A percentile compares a stretch with the other conserved stretches of the same genome.
Conservation (phyloP, 2,888 invertebrate species). For the Lochmaea capreae region DNA sequence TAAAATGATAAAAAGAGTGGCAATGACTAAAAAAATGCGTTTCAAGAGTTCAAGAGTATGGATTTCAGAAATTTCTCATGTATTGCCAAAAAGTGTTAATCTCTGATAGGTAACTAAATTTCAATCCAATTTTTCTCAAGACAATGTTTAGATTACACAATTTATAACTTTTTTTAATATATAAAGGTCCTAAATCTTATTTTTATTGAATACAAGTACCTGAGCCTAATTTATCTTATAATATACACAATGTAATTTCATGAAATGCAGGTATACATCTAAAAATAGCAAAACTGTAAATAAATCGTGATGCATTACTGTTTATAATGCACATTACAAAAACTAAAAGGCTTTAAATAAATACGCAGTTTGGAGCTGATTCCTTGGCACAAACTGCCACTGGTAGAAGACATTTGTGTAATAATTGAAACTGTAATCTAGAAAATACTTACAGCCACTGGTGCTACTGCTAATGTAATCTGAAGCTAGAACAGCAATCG, state of each 20-base stretch:
- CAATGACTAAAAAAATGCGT: too few relatives aligned
- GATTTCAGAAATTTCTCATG: too few relatives aligned
- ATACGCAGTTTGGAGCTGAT: not conserved
- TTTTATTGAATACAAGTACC: not conserved
- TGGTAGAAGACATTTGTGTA: constrained; percentile 19
- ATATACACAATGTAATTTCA: not conserved
- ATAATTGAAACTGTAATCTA: constrained; percentile 16
- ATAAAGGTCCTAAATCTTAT: too few relatives aligned
- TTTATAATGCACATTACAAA: not conserved
- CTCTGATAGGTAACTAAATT: too few relatives aligned
- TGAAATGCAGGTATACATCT: not conserved
- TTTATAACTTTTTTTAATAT: too few relatives aligned
- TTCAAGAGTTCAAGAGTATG: too few relatives aligned
- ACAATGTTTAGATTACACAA: too few relatives aligned
- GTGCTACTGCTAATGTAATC: constrained; percentile 85
- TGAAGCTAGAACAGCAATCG: constrained; percentile 87
- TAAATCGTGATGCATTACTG: not conserved
- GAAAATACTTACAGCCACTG: constrained; percentile 74
- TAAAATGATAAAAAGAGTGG: too few relatives aligned
- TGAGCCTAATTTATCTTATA: not conserved
- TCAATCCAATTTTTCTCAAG: too few relatives aligned
- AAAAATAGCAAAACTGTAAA: not conserved
- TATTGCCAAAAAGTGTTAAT: too few relatives aligned
- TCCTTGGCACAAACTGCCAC: constrained; percentile 14
- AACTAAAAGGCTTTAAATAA: constrained; percentile 1